Evolutionary conservation across 1,140 invertebrate genomes (phyloP).

Genomic region (Calycopis cecrops): DNA sequence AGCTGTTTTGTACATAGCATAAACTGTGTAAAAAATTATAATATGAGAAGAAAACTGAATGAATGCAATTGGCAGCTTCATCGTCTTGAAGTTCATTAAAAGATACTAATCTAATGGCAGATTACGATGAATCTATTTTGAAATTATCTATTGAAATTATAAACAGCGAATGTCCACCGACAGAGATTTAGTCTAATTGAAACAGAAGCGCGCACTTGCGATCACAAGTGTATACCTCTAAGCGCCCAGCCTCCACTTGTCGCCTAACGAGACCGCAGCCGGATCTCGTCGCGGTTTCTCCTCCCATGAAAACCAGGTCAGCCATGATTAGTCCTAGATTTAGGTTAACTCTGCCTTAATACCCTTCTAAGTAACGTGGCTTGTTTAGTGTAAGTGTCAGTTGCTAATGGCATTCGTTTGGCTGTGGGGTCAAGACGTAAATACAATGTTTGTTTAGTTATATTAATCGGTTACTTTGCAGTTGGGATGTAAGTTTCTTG

Average conservation of each 20-base stretch:
- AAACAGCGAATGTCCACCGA: not conserved
- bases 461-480: not conserved
- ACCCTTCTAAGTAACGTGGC: constrained; percentile 16
- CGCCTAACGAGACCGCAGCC: constrained; percentile 15
- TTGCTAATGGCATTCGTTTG: constrained; percentile 15
- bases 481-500: too few relatives aligned
- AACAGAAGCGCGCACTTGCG: not conserved
- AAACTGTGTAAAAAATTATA: too few relatives aligned
- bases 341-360: constrained; percentile 15
- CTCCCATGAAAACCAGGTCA: constrained; percentile 22
- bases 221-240: constrained; percentile 13
- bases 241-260: constrained; percentile 4
- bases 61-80: too few relatives aligned
- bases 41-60: too few relatives aligned
- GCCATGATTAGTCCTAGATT: constrained; percentile 23
- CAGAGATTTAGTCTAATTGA: not conserved
- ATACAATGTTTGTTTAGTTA: not conserved
- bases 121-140: not conserved
- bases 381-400: constrained; percentile 18
- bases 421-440: not conserved
- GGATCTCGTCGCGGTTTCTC: constrained; percentile 7
- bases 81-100: too few relatives aligned
- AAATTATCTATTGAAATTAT: not conserved
- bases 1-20: too few relatives aligned
- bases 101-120: too few relatives aligned